Evolutionary conservation across 2,113 vertebrate genomes (phyloP), one percentile per base, ranked within the genome.

Genomic region (Grantiella picta): DNA sequence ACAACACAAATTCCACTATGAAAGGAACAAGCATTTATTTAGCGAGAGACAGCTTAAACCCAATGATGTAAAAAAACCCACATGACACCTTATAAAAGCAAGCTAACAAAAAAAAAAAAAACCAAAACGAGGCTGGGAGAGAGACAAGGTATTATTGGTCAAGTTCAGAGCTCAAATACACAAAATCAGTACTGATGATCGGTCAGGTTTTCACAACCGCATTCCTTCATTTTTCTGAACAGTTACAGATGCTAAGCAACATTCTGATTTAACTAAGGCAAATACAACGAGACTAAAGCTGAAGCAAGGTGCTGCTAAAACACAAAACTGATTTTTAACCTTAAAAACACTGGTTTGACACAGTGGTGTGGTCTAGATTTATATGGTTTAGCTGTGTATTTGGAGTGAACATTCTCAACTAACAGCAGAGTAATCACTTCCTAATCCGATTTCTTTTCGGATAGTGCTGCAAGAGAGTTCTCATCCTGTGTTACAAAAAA

Each of bases 301-400:
- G 52, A 66, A 75, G 12, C 4, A 24, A 81, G n/a, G 23, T 15
- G 33, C 35, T 66, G 35, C 38, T 71, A 89, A 66, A 81, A 56
- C 38, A 66, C 49, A n/a, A 19, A 24, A 35, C 7, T 42, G 8
- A 42, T 17, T 19, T 80, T 27, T 24, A 54, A 81, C 29, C 35
- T 78, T 18, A 52, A 52, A 78, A 82, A 10, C 60, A 36, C 3
- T 17, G 82, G 4, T 64, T 3, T 40, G 56, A 47, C 27, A 53
- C 36, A 33, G 33, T 3, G 33, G 4, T 50, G 36, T 8, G 9
- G 21, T 38, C 10, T 0, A 35, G 18, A 38, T 0, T 4, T 49
- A 54, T 11, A 18, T 0, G 24, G 22, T 21, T 64, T 16, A 40
- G 16, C 9, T 27, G 23, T 2, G 14, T 7, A 19, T 33, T 36